Base-by-base conservation (phyloP, 1,140 invertebrate species). In the Apocrypta bakeri region DNA sequence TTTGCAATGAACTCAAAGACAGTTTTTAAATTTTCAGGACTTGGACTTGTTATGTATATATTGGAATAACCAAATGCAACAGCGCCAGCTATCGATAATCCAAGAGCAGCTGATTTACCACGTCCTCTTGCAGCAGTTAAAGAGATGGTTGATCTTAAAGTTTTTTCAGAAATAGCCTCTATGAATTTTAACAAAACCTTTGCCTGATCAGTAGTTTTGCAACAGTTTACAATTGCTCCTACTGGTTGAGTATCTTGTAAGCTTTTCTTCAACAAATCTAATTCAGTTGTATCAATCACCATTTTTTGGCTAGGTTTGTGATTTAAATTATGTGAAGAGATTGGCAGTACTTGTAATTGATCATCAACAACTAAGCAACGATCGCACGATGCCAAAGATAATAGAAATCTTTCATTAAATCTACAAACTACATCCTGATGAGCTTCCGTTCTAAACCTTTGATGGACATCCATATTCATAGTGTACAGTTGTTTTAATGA, bases 381-480 rank as follows among this genome's bases (percentile, higher is more conserved):
- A 82, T 95, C 92, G 90, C 98, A 99, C 2, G 96, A 96, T 0
- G 97, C 94, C 83, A 99, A 91, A 0, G 98, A 99, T 0, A 99
- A 91, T 21, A 99, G 94, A 90, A 99, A 99, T 69, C 97, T 95
- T 93, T 99, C 98, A 93, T 99, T 99, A 89, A 99, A 99, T 85
- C 99, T 93, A 79, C 97, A 96, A 9, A 98, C 96, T 71, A 99
- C 94, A 90, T 98, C 95, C 84, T 97, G 94, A 91, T 99, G 97
- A 12, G 98, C 95, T 93, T 99, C 98, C 17, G 99, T 99, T 84
- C 98, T 94, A 85, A 95, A 95, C 86, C 98, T 94, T 85, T 97
- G 95, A 94, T 99, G 99, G 14, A 99, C 98, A 94, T 99, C 99
- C 99, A 99, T 99, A 83, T 95, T 95, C 94, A 99, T 96, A 3